These are phyloP conservation scores for Conomelus anceps DNA, from an alignment of 2,888 invertebrate genomes.

Conservation along the genomic window DNA sequence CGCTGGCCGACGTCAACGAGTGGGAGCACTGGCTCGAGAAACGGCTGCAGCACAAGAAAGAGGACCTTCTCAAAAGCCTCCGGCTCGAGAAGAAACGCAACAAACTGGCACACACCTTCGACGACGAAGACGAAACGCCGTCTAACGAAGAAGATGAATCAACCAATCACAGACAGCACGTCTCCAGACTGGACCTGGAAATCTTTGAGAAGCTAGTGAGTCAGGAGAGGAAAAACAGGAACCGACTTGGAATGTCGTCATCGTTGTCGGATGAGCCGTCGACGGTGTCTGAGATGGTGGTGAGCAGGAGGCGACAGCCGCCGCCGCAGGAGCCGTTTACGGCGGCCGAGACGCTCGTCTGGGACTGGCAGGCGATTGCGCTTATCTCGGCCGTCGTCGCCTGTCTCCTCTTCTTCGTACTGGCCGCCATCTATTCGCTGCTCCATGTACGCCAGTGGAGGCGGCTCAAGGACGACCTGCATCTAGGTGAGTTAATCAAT, in stretches of 20 bases:
- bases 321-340: conserved; percentile 29
- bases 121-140: conserved; percentile 2
- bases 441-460: conserved; percentile 75
- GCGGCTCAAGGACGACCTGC: conserved; percentile 66
- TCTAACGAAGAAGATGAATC: conserved; percentile 13
- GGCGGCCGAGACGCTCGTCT: conserved; percentile 46
- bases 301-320: not conserved
- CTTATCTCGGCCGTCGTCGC: conserved; percentile 66
- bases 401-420: conserved; percentile 71
- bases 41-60: conserved; percentile 31
- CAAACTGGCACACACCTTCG: not conserved
- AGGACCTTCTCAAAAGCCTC: conserved; percentile 25
- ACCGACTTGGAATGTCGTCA: no score
- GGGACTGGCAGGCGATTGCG: conserved; percentile 70
- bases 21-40: conserved; percentile 23
- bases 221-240: conserved; percentile 10
- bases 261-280: conserved; percentile 30
- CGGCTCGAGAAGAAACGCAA: conserved; percentile 13
- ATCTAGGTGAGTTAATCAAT: conserved; percentile 55
- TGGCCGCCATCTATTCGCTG: conserved; percentile 66
- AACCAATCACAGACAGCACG: conserved; percentile 7
- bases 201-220: conserved; percentile 20
- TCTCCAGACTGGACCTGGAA: conserved; percentile 20
- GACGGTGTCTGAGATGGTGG: conserved; percentile 28
- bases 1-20: conserved; percentile 19